Evolutionary conservation across 2,888 invertebrate species (phyloP), one percentile per base, ranked within the genome.

Genomic region (Xylophagus ater): DNA sequence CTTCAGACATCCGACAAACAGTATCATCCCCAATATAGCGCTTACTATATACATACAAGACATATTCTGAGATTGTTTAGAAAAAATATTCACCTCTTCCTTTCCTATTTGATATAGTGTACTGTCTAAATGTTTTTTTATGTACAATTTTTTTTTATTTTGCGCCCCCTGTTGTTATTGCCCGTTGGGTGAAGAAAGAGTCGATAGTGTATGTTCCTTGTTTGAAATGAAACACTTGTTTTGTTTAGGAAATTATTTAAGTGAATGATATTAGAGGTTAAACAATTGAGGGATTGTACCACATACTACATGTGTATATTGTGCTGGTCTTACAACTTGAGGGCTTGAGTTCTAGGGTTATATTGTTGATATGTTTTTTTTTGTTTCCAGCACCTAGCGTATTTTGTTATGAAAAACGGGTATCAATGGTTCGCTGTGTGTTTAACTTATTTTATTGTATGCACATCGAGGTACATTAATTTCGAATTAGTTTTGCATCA

Each of bases 401-500:
- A 15, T 12, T 13, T 4, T 4, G 21, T 33, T 21, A 13, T 19
- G 32, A 13, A 14, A 20, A n/a, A 10, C 4, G 33, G 33, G 21
- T 33, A n/a, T 17, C 6, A 15, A 18, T 3, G 19, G 34, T 24
- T 34, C 25, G 34, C 23, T 20, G 21, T 20, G 32, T 20, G 8
- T 20, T 23, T 31, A 30, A 30, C 30, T 37, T 31, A 31, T 28
- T 37, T 30, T 20, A 20, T 19, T 26, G 28, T 30, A 34, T 26
- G 26, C 37, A 41, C 39, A 41, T 33, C 34, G 41, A 29, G 42
- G 56, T 59, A 59, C 62, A 63, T 63, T 65, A 65, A 65, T 60
- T 65, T 63, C 60, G 58, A 65, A 65, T 63, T 63, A 63, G 62
- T 62, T 62, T 63, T 63, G 62, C 65, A 65, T 63, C 64, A 63